phyloP scores from a whole-genome alignment of 2,113 vertebrate genomes.

The Arvicanthis niloticus region DNA sequence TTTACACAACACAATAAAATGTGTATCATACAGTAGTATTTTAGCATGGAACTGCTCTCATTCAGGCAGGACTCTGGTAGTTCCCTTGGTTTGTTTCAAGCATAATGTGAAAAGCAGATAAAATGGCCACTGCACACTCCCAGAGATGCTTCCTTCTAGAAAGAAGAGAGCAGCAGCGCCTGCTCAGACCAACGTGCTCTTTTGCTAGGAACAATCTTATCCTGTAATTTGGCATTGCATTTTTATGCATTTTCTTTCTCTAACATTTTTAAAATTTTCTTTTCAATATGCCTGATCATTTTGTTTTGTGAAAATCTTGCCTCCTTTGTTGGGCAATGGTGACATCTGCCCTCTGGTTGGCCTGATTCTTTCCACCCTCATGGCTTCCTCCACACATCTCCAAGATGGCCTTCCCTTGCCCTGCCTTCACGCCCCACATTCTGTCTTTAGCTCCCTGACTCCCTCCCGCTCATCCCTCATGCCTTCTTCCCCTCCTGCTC shows the following conservation, averaged over 20 bases:
- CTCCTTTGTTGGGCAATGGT: not conserved
- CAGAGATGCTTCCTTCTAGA: not conserved
- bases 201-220: not conserved
- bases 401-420: not conserved
- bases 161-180: not conserved
- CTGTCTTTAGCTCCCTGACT: not conserved
- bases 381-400: not conserved
- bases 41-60: not conserved
- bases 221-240: not conserved
- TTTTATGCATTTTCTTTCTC: not conserved
- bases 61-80: not conserved
- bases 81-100: slow-evolving; percentile 8
- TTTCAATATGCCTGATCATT: not conserved
- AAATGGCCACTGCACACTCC: not conserved
- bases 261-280: not conserved
- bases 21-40: not conserved
- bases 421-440: not conserved
- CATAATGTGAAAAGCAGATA: not conserved
- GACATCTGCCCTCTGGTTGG: not conserved
- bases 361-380: not conserved
- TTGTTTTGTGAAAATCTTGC: not conserved
- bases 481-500: not conserved
- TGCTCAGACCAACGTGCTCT: not conserved
- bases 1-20: not conserved
- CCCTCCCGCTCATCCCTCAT: not conserved